Evolutionary conservation across 2,113 vertebrate species (phyloP), one percentile per base, ranked within the genome.

Genomic region (Eonycteris spelaea): DNA sequence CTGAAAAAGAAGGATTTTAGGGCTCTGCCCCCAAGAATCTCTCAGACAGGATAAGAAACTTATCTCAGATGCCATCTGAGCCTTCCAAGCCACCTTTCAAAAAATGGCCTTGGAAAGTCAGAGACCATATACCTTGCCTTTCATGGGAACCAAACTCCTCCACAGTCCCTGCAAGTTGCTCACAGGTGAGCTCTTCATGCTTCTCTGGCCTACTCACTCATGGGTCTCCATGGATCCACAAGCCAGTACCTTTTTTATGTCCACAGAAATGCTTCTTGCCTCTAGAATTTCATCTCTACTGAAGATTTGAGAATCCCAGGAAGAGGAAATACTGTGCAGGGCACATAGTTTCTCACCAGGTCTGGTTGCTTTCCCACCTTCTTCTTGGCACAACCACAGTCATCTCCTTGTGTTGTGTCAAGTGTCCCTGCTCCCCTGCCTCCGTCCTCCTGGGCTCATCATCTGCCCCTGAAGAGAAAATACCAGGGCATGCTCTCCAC

Each of bases 11-110:
- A 40, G 5, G 48, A 82, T 68, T 33, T 61, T 33, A 88, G 63
- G 24, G 13, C 18, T 78, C 57, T 78, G 10, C 6, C 53, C 22
- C 68, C 14, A 18, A 57, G 24, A 75, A 82, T 35, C 16, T 71
- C 12, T 70, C 43, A 93, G 65, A 68, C 33, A 53, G 18, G 26
- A 94, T n/a, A 43, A 89, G 92, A 80, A 68, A 40, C 43, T 7
- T 65, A 63, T 19, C 35, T 33, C n/a, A 51, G 43, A 26, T 67
- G 14, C 53, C 26, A 77, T 53, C n/a, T 80, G 74, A n/a, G 18
- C 40, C 18, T 8, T 26, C 26, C 22, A 78, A 87, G 22, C 24
- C 43, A 73, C 40, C 10, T 16, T 30, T 19, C 33, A 75, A 45
- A 91, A 33, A 43, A 45, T 24, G 15, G 5, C 15, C 38, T 63